These are phyloP conservation scores for Isoperla grammatica DNA, from an alignment of 2,888 invertebrate genomes.

Conservation along the genomic window DNA sequence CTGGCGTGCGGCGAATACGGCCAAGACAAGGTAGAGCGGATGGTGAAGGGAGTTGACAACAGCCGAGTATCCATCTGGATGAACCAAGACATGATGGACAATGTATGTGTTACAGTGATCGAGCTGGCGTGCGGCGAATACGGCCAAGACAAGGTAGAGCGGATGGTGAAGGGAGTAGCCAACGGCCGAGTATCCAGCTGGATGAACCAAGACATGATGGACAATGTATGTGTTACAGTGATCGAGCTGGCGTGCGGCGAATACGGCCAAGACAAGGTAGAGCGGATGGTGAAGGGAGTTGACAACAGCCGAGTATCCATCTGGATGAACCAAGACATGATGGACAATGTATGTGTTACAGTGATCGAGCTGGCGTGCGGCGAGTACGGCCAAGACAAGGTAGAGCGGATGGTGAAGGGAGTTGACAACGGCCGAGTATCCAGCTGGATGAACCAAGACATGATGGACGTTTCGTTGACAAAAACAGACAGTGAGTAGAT, in stretches of 20 bases:
- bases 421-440: constrained; percentile 58
- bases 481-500: constrained; percentile 43
- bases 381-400: constrained; percentile 77
- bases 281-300: constrained; percentile 56
- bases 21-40: constrained; percentile 59
- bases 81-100: constrained; percentile 31
- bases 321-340: constrained; percentile 8
- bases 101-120: constrained; percentile 67
- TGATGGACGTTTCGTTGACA: constrained; percentile 43
- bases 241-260: constrained; percentile 91
- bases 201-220: constrained; percentile 5
- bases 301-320: constrained; percentile 54
- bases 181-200: constrained; percentile 51
- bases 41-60: constrained; percentile 64
- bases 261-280: constrained; percentile 74
- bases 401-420: constrained; percentile 58
- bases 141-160: constrained; percentile 68
- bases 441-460: not conserved
- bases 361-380: constrained; percentile 90
- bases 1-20: constrained; percentile 89
- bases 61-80: constrained; percentile 55
- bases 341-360: constrained; percentile 46
- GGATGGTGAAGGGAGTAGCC: constrained; percentile 57
- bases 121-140: constrained; percentile 90
- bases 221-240: constrained; percentile 60